Conservation (phyloP, 1,140 invertebrate genomes). For the Dendrolimus punctatus region DNA sequence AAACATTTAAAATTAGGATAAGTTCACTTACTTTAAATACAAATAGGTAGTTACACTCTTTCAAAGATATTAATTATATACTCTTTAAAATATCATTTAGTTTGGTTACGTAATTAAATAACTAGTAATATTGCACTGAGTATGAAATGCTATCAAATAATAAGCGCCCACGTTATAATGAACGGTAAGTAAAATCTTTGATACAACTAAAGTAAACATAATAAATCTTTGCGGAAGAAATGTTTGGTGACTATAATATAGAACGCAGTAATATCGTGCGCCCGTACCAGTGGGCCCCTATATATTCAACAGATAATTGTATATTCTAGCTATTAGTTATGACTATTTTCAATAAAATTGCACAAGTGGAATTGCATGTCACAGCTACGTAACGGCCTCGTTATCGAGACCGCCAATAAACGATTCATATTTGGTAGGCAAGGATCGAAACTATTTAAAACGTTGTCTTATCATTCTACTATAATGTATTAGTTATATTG, state of each 20-base stretch:
- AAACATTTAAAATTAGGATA: slow-evolving; percentile 54
- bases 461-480: slow-evolving; percentile 52
- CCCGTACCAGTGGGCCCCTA: slow-evolving; percentile 64
- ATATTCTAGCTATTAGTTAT: slow-evolving; percentile 70
- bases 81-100: slow-evolving; percentile 73
- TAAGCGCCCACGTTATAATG: slow-evolving; percentile 66
- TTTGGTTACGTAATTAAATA: slow-evolving; percentile 75
- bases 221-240: slow-evolving; percentile 67
- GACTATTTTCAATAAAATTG: slow-evolving; percentile 67
- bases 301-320: slow-evolving; percentile 67
- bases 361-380: slow-evolving; percentile 68
- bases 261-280: slow-evolving; percentile 41
- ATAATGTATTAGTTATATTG: slow-evolving; percentile 54
- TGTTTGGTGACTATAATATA: slow-evolving; percentile 57
- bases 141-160: slow-evolving; percentile 73
- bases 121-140: slow-evolving; percentile 77
- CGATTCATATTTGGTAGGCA: slow-evolving; percentile 45
- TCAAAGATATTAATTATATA: slow-evolving; percentile 63
- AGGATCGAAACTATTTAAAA: slow-evolving; percentile 44
- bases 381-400: slow-evolving; percentile 53
- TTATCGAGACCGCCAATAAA: slow-evolving; percentile 31
- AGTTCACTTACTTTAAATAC: slow-evolving; percentile 71
- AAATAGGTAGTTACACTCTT: slow-evolving; percentile 70
- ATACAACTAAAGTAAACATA: slow-evolving; percentile 26
- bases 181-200: slow-evolving; percentile 9